Base-by-base conservation (phyloP, 2,888 invertebrate species). In the Drosophila picticornis region DNA sequence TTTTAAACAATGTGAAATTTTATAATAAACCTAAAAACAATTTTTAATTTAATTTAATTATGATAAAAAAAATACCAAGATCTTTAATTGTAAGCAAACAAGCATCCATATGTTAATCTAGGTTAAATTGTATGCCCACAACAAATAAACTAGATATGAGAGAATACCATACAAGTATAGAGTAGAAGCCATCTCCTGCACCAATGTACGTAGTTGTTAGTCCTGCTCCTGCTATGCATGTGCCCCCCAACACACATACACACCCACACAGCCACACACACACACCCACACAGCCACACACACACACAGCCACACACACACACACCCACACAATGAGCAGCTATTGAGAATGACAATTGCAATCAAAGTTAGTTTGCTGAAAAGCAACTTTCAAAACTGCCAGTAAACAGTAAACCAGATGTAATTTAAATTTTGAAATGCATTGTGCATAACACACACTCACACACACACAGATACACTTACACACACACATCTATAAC, bases 141-240 rank as follows among this genome's bases (percentile, higher is more conserved):
- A 63, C 48, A 63, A 70, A 66, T 56, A 64, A 83, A 71, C 32
- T 78, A 75, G 56, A 72, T 68, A 51, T 65, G 46, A 62, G 59
- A 56, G 43, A 60, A 32, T 50, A 50, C 51, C 73, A 46, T 60
- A 62, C 50, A 69, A 68, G 58, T 50, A 63, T 72, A 70, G 63
- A 58, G 51, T 80, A 76, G 76, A 63, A 46, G 59, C 53, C 81
- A 83, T 74, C 16, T 46, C 78, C 75, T 73, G 88, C 87, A 85
- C 90, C 75, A 72, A 29, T 72, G 64, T 70, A 67, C 64, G 62
- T 83, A 81, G 75, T 72, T 81, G 62, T 74, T 84, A 87, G 65
- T 68, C 46, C 72, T 68, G 88, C 82, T 68, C 46, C 74, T 68
- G 88, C 82, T 76, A 80, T 84, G 84, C 84, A 85, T 85, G 85